These are phyloP conservation scores for Hemibagrus wyckioides DNA, from an alignment of 2,113 vertebrate genomes.

Conservation along the genomic window DNA sequence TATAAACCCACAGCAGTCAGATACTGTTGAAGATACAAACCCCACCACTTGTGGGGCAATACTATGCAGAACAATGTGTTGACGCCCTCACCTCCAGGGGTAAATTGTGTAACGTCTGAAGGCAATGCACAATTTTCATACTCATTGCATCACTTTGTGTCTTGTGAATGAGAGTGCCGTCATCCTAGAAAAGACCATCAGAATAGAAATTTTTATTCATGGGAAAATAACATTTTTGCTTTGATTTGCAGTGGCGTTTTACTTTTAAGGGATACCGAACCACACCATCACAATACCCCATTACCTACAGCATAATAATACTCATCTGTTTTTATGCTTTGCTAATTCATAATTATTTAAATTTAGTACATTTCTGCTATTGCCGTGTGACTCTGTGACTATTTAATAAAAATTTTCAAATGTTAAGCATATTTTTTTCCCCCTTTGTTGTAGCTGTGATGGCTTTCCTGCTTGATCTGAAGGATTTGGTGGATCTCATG, in stretches of 20 bases:
- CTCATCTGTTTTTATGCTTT: background rate
- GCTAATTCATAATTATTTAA: background rate
- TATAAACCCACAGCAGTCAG: background rate
- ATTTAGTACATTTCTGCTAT: background rate
- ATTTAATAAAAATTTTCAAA: background rate
- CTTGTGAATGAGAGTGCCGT: background rate
- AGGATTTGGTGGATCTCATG: slow-evolving; percentile 96
- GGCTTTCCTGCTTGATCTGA: slow-evolving; percentile 96
- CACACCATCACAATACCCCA: background rate
- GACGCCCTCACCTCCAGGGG: background rate
- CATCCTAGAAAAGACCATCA: background rate
- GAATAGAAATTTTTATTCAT: background rate
- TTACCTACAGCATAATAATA: background rate
- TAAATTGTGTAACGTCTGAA: background rate
- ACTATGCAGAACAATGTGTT: background rate
- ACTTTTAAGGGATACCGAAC: background rate
- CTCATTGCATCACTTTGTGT: background rate
- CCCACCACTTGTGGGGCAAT: background rate
- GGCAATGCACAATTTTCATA: too few species aligned
- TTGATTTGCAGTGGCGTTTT: background rate
- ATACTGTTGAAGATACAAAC: background rate
- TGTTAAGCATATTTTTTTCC: slow-evolving; percentile 12
- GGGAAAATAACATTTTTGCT: background rate
- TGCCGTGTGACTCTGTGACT: background rate
- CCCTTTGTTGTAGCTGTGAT: slow-evolving; percentile 80